Evolutionary conservation across 2,888 invertebrate genomes (phyloP), one percentile per base, ranked within the genome.

Genomic region (Cordilura impudica): DNA sequence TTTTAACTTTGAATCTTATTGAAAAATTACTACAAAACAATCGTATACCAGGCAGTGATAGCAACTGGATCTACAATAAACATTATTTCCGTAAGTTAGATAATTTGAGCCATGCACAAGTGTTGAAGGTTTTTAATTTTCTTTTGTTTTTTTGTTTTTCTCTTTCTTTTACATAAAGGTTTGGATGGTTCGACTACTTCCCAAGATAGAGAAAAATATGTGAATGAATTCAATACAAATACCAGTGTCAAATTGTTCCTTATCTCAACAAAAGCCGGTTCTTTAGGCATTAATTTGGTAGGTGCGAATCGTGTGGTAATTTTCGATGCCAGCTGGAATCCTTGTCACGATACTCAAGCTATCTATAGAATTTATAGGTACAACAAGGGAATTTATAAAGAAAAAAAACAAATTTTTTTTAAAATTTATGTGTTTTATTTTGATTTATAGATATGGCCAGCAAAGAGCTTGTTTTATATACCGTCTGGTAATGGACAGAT

Each of bases 321-420:
- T 58, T 95, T 99, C 86, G 99, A 99, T 89, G 98, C 99, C 12
- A 98, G 97, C 43, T 99, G 99, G 98, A 99, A 99, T 91, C 99
- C 99, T 1, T 99, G 99, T 87, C 99, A 99, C 86, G 98, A 98
- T 87, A 97, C 97, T 0, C 97, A 97, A 91, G 99, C 99, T 29
- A 98, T 99, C 12, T 99, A 99, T 89, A 92, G 99, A 83, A 98
- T 99, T 45, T 97, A 97, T 88, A 92, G 89, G 89, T 89, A 81
- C n/a, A n/a, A n/a, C n/a, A n/a, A n/a, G n/a, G n/a, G n/a, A n/a
- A n/a, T n/a, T n/a, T n/a, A n/a, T n/a, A n/a, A 82, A 82, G 4
- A 19, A 18, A 23, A 35, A 31, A 7, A 18, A 47, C 31, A 19
- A 18, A 43, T 43, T 16, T 16, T 16, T 4, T 43, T 23, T n/a